Base-by-base conservation (phyloP, 2,113 vertebrate species). In the Muntiacus muntjak region DNA sequence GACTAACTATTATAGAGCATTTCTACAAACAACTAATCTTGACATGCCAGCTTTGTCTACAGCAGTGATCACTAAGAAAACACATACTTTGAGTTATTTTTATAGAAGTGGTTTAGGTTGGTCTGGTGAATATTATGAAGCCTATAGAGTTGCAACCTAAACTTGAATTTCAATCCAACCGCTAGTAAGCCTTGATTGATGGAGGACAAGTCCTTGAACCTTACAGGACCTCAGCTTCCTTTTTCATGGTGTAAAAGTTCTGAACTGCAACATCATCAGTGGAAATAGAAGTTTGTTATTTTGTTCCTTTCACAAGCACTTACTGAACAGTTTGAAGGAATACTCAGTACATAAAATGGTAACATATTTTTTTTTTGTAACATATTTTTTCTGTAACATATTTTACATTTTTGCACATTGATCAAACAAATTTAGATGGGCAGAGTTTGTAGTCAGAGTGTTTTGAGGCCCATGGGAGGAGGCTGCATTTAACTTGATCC, bases 21-120 rank as follows among this genome's bases (percentile, higher is more conserved):
- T 85, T 92, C 50, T 81, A 45, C 13, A 94, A 47, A 97, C 25
- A 97, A n/a, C 67, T 86, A 81, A 90, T 82, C 96, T 60, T 97
- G 76, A 43, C 21, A 50, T 87, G 43, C 30, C 58, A 92, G 91
- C 23, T 67, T 96, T 50, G 50, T 92, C 33, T 78, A 82, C 6
- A 57, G 0, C 50, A n/a, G 19, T 78, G 21, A 94, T 74, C 23
- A 87, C 50, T 55, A 79, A 89, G 89, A 92, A 40, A 40, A 33
- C 23, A 84, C 8, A 45, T 15, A 13, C 10, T 82, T 62, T 84
- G 60, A 52, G 11, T 90, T 71, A 82, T 83, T 94, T 83, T 91
- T 67, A 40, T n/a, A 33, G 62, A 91, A 83, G 15, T 62, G 7
- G 5, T 64, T 93, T 67, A 47, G 25, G 17, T 84, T 74, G 14